Conservation (phyloP, 2,888 invertebrate genomes). For the Oegoconia quadripuncta region DNA sequence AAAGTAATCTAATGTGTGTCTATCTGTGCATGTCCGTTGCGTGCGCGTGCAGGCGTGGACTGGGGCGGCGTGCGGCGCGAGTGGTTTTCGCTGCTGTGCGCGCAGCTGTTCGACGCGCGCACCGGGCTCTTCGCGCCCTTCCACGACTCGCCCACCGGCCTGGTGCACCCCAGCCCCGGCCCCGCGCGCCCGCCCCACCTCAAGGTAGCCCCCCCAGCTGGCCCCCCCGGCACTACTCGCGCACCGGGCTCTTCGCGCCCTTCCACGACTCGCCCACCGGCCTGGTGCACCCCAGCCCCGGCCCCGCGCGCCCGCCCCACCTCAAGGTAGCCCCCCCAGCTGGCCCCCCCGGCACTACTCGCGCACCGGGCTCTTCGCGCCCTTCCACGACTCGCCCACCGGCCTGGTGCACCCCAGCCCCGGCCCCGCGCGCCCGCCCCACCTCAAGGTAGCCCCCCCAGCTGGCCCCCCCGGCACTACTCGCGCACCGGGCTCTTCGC, state of each 20-base stretch:
- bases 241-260: constrained; percentile 89
- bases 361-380: constrained; percentile 88
- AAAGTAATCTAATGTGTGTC: background rate
- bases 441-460: constrained; percentile 87
- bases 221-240: constrained; percentile 93
- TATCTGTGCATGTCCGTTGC: background rate
- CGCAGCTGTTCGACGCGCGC: constrained; percentile 90
- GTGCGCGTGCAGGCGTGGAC: constrained; percentile 84
- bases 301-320: constrained; percentile 86
- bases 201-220: too few relatives aligned
- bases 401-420: constrained; percentile 95
- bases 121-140: constrained; percentile 91
- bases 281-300: constrained; percentile 93
- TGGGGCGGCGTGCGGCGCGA: constrained; percentile 96
- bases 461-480: too few relatives aligned
- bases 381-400: constrained; percentile 91
- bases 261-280: constrained; percentile 93
- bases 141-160: constrained; percentile 90
- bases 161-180: constrained; percentile 94
- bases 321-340: too few relatives aligned
- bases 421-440: constrained; percentile 85
- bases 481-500: constrained; percentile 89
- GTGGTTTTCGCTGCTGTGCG: constrained; percentile 96
- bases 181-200: constrained; percentile 86
- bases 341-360: constrained; percentile 95